Evolutionary conservation across 2,797 vertebrate genomes (phyloP).

Genomic region (Zonotrichia albicollis): DNA sequence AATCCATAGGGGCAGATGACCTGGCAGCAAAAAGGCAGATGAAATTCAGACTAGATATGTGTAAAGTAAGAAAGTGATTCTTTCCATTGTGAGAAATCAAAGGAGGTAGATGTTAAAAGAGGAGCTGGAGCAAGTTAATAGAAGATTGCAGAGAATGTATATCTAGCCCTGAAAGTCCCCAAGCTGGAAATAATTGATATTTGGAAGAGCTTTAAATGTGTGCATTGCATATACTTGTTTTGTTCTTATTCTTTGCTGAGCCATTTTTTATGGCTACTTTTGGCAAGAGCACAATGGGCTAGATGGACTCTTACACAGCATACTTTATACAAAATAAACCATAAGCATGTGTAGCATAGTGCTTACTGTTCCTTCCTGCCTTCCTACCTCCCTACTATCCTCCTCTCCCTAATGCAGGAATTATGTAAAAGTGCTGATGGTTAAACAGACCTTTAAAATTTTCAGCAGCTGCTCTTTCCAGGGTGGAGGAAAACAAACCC

Average conservation of each 20-base stretch:
- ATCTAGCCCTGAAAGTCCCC: not conserved
- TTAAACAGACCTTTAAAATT: conserved; percentile 1
- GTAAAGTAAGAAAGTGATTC: not conserved
- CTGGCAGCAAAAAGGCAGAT: not conserved
- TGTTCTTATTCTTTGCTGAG: not conserved
- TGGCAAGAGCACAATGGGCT: not conserved
- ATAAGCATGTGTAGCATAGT: not conserved
- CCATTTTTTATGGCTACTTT: not conserved
- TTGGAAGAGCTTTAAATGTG: not conserved
- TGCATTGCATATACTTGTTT: not conserved
- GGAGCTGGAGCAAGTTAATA: not conserved
- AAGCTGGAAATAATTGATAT: not conserved
- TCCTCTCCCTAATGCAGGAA: not conserved
- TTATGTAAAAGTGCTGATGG: not conserved
- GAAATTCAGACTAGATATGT: not conserved
- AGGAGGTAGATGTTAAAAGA: not conserved
- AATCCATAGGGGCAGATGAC: not conserved
- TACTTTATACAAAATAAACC: not conserved
- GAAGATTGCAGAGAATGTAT: not conserved
- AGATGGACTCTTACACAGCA: not conserved
- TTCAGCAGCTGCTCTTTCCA: not conserved
- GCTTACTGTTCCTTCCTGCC: not conserved
- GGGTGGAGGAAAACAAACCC: not conserved
- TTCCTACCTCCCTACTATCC: not conserved
- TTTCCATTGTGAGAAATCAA: not conserved